Base-by-base conservation (phyloP, 2,888 invertebrate genomes). In the Phaonia tiefii region DNA sequence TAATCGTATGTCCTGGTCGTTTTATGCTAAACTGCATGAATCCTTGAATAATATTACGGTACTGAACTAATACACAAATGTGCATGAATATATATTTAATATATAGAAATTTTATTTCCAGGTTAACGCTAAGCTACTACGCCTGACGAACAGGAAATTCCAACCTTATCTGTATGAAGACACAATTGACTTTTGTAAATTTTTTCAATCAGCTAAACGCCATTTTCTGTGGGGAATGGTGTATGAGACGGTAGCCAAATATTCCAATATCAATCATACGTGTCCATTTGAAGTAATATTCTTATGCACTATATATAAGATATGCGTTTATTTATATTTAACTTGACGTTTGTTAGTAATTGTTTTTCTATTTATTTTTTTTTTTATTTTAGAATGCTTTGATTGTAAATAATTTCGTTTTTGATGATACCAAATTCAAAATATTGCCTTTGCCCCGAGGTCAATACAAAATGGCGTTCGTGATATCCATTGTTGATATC, bases 371-470 rank as follows among this genome's bases (percentile, higher is more conserved):
- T n/a, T n/a, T n/a, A n/a, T n/a, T n/a, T 51, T 37, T 20, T 1
- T 4, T 69, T 22, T 10, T 17, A 8, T 39, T 20, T 39, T 10
- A 54, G 37, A 8, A 44, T 26, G 17, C 17, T 65, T 4, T 65
- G n/a, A 63, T 63, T 42, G n/a, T 26, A 22, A 37, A 60, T 58
- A 75, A 71, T 79, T 75, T 69, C 1, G 25, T n/a, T 0, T 37
- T 54, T 39, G 51, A 69, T 11, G 31, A 31, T 20, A 17, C 15
- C n/a, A 5, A 17, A 1, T 11, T 69, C 1, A 51, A 22, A 39
- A 11, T 54, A 8, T 5, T 22, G 2, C 69, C 69, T 1, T 13
- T 69, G 17, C 69, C 69, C n/a, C 17, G 13, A 1, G 69, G 54
- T 2, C 39, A 54, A 22, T 69, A 69, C 42, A 69, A 39, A 17